Percentiles rank a stretch among this genome's conserved stretches.
Evolutionary conservation across 1,140 invertebrate genomes (phyloP).

Genomic region (Drusus annulatus): DNA sequence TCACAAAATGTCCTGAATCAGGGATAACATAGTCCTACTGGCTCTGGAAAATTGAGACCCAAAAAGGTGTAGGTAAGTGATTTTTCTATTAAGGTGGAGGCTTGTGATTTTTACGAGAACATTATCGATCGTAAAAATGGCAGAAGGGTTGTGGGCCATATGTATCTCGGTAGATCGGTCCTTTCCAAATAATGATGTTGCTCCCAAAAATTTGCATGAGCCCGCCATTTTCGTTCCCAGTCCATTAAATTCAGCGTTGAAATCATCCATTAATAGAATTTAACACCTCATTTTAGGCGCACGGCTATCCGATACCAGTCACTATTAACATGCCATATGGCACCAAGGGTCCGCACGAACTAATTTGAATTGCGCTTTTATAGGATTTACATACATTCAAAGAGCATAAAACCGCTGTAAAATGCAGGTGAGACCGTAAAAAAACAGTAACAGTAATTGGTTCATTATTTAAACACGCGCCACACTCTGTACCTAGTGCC

Average conservation of each 20-base stretch:
- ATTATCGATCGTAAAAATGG: no score
- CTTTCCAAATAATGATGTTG: neutral
- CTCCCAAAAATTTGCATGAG: constrained; percentile 31
- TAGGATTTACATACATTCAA: constrained; percentile 57
- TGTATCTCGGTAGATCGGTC: no score
- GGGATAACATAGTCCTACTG: no score
- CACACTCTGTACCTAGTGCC: neutral
- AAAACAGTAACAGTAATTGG: constrained; percentile 48
- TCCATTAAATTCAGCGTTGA: constrained; percentile 28
- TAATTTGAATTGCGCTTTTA: constrained; percentile 58
- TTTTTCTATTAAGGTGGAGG: no score
- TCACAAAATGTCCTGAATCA: no score
- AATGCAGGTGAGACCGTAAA: constrained; percentile 42
- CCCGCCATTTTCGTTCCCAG: neutral
- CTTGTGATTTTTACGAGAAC: no score
- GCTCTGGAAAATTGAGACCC: no score
- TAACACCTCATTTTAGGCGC: constrained; percentile 41
- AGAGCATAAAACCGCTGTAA: constrained; percentile 51
- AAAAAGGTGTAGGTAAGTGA: no score
- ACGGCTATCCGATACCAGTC: no score
- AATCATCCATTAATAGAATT: constrained; percentile 41
- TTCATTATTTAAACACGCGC: constrained; percentile 29
- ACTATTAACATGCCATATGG: constrained; percentile 27
- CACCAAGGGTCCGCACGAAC: constrained; percentile 40
- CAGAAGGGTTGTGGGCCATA: no score